Evolutionary conservation across 2,888 invertebrate species (phyloP).

Genomic region (Dasypogon diadema): DNA sequence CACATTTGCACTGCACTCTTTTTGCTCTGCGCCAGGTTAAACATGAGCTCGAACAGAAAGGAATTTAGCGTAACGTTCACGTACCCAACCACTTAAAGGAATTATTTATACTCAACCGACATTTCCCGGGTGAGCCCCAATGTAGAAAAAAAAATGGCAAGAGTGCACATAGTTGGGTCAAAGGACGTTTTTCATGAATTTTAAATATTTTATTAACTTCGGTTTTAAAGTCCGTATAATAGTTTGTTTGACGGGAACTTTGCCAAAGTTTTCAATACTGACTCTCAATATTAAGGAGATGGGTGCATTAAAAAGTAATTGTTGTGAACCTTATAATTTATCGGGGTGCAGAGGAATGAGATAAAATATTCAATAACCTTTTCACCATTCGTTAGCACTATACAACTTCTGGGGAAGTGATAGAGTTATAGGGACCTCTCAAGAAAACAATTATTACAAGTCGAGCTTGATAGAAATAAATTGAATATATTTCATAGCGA

Average conservation of each 20-base stretch:
- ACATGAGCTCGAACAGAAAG: not conserved
- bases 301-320: not conserved
- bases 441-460: no score
- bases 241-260: slow-evolving; percentile 7
- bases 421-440: no score
- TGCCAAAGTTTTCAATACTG: not conserved
- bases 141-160: not conserved
- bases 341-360: no score
- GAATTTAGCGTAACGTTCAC: slow-evolving; percentile 1
- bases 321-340: no score
- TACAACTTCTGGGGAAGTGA: no score
- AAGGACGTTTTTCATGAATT: slow-evolving; percentile 32
- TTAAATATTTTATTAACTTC: slow-evolving; percentile 38
- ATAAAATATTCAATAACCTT: no score
- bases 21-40: not conserved
- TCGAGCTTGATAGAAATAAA: no score
- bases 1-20: slow-evolving; percentile 20
- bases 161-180: slow-evolving; percentile 10
- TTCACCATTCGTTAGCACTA: no score
- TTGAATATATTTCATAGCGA: no score
- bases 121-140: slow-evolving; percentile 2
- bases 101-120: slow-evolving; percentile 23
- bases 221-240: slow-evolving; percentile 11
- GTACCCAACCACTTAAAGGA: not conserved
- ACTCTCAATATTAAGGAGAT: not conserved